Evolutionary conservation across 2,113 vertebrate genomes (phyloP).

Genomic region (Microcebus tavaratra): DNA sequence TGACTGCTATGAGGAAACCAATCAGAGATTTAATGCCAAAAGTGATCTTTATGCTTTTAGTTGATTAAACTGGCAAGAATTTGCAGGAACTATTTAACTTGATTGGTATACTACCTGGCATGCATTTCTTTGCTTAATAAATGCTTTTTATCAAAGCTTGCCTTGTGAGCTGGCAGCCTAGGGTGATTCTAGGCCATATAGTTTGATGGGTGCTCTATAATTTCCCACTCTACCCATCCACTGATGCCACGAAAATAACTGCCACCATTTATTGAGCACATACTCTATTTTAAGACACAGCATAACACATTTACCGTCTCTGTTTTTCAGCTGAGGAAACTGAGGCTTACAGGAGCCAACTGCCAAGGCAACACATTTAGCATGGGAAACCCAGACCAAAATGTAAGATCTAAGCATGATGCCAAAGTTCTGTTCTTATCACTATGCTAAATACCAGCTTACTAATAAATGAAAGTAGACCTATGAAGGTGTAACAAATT

Average conservation of each 20-base stretch:
- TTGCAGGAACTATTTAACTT: conserved; percentile 52
- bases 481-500: background rate
- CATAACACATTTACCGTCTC: background rate
- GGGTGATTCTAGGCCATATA: background rate
- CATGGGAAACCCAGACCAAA: background rate
- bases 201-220: conserved; percentile 4
- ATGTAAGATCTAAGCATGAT: conserved; percentile 13
- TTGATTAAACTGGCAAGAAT: conserved; percentile 69
- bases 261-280: background rate
- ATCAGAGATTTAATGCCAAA: conserved; percentile 52
- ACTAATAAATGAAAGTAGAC: background rate
- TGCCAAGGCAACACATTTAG: background rate
- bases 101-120: conserved; percentile 61
- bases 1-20: background rate
- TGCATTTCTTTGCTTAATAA: conserved; percentile 29
- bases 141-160: conserved; percentile 19
- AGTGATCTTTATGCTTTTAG: conserved; percentile 68
- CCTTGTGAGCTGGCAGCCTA: background rate
- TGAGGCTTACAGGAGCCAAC: background rate
- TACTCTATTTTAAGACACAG: conserved; percentile 27
- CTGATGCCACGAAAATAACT: conserved; percentile 12
- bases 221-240: background rate
- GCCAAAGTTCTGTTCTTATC: background rate
- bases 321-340: conserved; percentile 43
- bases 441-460: background rate